A percentile compares a stretch with the other conserved stretches of the same genome.
phyloP scores from a whole-genome alignment of 2,888 invertebrate species.

The Agrochola lychnidis region DNA sequence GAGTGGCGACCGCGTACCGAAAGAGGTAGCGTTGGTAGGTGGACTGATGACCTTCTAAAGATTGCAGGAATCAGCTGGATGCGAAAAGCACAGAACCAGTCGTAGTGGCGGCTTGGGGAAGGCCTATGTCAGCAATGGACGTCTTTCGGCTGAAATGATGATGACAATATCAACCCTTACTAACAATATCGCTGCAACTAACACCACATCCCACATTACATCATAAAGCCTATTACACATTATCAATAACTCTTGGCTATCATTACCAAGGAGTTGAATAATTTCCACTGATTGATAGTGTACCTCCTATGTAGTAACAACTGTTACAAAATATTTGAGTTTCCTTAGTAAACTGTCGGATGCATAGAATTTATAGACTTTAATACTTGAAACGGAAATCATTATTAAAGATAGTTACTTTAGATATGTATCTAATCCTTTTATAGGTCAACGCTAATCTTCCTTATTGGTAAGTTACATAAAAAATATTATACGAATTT shows the following conservation, averaged over 20 bases:
- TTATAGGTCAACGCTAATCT: not conserved
- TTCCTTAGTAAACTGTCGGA: conserved; percentile 39
- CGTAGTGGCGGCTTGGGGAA: no score
- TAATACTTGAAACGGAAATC: conserved; percentile 20
- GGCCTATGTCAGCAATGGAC: no score
- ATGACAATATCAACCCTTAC: not conserved
- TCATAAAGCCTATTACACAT: conserved; percentile 59
- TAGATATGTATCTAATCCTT: conserved; percentile 10
- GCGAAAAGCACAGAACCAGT: no score
- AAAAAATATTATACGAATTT: not conserved
- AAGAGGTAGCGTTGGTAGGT: no score
- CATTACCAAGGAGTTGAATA: conserved; percentile 56
- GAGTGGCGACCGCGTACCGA: no score
- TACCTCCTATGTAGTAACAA: conserved; percentile 25
- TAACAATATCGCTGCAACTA: conserved; percentile 24
- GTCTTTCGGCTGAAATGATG: no score
- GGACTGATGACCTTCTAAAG: no score
- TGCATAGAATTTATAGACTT: conserved; percentile 22
- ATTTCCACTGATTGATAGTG: conserved; percentile 58
- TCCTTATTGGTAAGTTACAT: conserved; percentile 5
- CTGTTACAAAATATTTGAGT: conserved; percentile 48
- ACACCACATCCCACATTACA: conserved; percentile 54
- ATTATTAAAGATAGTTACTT: conserved; percentile 10
- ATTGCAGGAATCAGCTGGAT: no score
- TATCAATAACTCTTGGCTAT: conserved; percentile 60